Conservation (phyloP, 2,888 invertebrate species). For the Eupithecia dodoneata region DNA sequence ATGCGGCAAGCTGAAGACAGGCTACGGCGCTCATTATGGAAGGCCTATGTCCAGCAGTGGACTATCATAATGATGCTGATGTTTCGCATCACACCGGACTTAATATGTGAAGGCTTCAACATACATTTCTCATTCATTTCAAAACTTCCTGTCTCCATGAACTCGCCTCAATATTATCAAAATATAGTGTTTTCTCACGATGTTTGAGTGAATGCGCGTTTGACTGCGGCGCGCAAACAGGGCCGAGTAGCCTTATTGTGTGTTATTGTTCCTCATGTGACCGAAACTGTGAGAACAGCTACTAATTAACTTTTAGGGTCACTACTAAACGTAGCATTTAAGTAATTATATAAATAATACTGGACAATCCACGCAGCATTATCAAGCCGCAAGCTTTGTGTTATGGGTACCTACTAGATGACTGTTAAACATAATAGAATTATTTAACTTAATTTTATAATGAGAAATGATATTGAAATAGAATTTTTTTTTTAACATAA, state of each 20-base stretch:
- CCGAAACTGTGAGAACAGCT: constrained; percentile 25
- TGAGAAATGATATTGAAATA: no score
- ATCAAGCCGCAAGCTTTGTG: no score
- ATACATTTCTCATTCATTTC: neutral
- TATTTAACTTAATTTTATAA: no score
- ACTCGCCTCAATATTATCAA: neutral
- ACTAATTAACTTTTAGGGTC: constrained; percentile 17
- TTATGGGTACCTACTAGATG: no score
- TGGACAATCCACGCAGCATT: no score
- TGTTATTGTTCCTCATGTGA: constrained; percentile 32
- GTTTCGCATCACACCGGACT: neutral
- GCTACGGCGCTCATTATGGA: no score
- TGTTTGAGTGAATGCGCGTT: constrained; percentile 22
- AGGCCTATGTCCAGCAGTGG: no score
- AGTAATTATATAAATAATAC: no score
- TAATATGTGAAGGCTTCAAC: neutral
- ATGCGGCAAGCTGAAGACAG: no score
- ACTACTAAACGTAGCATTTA: neutral
- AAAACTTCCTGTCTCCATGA: neutral
- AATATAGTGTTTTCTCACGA: constrained; percentile 25
- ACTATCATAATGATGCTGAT: neutral
- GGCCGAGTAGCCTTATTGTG: constrained; percentile 15
- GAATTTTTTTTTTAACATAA: no score
- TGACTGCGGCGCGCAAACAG: constrained; percentile 20
- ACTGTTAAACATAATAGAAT: no score